Base-by-base conservation (phyloP, 2,113 vertebrate genomes). In the Pyrgilauda ruficollis region DNA sequence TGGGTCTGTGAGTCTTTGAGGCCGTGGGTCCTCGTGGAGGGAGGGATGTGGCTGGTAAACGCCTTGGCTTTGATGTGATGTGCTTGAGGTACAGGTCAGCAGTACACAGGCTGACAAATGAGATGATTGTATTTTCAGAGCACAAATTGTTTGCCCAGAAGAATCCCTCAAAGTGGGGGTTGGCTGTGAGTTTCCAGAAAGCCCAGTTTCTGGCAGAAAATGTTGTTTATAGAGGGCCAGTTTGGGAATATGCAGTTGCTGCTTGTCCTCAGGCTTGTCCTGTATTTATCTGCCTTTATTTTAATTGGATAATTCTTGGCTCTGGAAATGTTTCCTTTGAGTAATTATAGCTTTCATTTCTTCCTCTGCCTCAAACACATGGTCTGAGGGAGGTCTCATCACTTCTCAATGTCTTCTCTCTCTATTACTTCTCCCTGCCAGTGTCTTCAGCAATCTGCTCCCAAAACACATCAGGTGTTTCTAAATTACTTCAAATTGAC, bases 291-390 rank as follows among this genome's bases (percentile, higher is more conserved):
- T 18, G 20, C 31, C 41, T 94, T 94, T 75, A 77, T 79, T 94
- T 87, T 92, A 91, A 92, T 68, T 76, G 89, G 84, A 63, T 82
- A 93, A 84, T 52, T 81, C 72, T 55, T 94, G 83, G 72, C 56
- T 89, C 76, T 93, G 80, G 72, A 88, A 81, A 75, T 19, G 30
- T 44, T 94, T 96, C 85, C 73, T 95, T 90, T 39, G 64, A 67
- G 73, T 90, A 93, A 95, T 80, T 80, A 79, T 61, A 89, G 76
- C 41, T 92, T 80, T 91, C 11, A 2, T 75, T 73, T 84, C 63
- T 93, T 84, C 50, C 66, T 85, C 23, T 67, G 37, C 56, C 66
- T 76, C 80, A 78, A 77, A 68, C 44, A 62, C 0, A 4, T 47
- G 35, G 33, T 68, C 39, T 55, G 68, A 89, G 30, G 15, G 67